phyloP scores from a whole-genome alignment of 2,113 vertebrate species.

The Chaetura pelagica region DNA sequence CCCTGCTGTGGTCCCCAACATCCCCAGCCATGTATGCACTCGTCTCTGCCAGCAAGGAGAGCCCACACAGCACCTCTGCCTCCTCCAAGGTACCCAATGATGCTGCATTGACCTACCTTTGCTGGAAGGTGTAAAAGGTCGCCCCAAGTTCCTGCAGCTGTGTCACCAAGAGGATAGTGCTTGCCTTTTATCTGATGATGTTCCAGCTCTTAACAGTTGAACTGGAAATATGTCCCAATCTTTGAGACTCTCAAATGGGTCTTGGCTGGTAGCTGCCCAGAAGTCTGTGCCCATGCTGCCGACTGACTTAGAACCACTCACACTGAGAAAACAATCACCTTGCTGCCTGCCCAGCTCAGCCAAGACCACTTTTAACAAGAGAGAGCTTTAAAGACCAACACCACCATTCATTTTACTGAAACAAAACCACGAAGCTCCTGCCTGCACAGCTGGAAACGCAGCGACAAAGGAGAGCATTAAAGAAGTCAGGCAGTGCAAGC shows the following conservation, averaged over 20 bases:
- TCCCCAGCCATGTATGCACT: neutral
- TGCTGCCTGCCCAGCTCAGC: neutral
- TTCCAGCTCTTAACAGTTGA: neutral
- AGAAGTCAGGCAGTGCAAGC: neutral
- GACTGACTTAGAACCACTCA: neutral
- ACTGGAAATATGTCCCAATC: neutral
- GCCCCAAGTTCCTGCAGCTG: neutral
- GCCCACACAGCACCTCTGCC: neutral
- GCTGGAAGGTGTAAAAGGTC: neutral
- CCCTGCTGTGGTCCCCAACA: accelerated
- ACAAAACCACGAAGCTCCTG: neutral
- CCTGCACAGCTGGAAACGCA: neutral
- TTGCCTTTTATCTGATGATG: neutral
- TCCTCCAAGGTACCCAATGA: neutral
- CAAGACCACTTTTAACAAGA: neutral
- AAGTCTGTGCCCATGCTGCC: neutral
- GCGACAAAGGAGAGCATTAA: neutral
- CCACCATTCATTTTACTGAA: neutral
- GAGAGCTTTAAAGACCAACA: neutral
- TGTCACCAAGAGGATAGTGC: neutral
- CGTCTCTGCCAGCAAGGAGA: neutral
- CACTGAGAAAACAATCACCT: neutral
- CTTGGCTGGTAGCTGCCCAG: neutral
- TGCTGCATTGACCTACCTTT: neutral
- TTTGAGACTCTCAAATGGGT: neutral